Percentiles rank a stretch among this genome's conserved stretches.
Evolutionary conservation across 2,888 invertebrate species (phyloP).

Genomic region (Bombyx huttoni): DNA sequence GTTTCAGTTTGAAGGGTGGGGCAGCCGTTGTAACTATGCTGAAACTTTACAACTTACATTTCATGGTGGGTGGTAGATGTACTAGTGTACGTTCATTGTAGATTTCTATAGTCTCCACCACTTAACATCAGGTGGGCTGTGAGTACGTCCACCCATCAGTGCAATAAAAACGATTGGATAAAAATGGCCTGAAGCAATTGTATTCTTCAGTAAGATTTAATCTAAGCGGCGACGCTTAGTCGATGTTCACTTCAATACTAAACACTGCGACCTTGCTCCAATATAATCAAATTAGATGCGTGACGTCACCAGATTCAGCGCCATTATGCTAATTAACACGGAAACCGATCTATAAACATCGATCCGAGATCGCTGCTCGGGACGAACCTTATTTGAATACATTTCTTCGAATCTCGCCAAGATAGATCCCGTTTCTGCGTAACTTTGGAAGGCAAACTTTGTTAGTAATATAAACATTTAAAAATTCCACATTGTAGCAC

Average conservation of each 20-base stretch:
- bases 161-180: too few relatives aligned
- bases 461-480: neutral
- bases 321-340: conserved; percentile 47
- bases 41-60: too few relatives aligned
- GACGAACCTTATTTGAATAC: conserved; percentile 5
- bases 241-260: conserved; percentile 23
- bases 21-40: too few relatives aligned
- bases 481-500: conserved; percentile 1
- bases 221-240: neutral
- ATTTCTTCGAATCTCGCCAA: conserved; percentile 1
- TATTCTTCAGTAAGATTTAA: neutral
- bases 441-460: neutral
- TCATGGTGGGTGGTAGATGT: too few relatives aligned
- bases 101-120: too few relatives aligned
- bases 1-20: too few relatives aligned
- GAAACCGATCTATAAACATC: conserved; percentile 23
- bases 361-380: conserved; percentile 6
- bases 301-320: conserved; percentile 46
- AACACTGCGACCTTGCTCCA: conserved; percentile 45
- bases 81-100: too few relatives aligned
- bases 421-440: neutral
- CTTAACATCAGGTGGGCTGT: too few relatives aligned
- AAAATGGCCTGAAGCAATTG: too few relatives aligned
- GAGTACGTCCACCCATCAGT: too few relatives aligned
- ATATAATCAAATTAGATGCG: conserved; percentile 59